A percentile compares a stretch with the other conserved stretches of the same genome.
Evolutionary conservation across 1,140 invertebrate species (phyloP).

Genomic region (Drosophila littoralis): DNA sequence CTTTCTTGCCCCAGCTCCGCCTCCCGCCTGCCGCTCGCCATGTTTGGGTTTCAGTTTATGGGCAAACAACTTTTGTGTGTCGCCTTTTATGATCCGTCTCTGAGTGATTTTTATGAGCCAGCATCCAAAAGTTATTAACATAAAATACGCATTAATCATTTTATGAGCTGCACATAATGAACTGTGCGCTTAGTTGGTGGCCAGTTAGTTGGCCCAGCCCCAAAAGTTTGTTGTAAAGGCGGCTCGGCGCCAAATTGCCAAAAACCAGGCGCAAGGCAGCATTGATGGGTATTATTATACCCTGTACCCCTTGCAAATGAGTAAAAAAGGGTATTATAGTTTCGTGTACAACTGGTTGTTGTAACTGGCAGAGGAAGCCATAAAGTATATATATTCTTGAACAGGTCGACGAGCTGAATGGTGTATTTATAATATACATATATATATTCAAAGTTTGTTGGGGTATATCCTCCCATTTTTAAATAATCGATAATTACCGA

Average conservation of each 20-base stretch:
- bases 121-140: slow-evolving; percentile 62
- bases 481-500: too few relatives aligned
- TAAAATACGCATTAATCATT: slow-evolving; percentile 80
- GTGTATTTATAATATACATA: too few relatives aligned
- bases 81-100: slow-evolving; percentile 66
- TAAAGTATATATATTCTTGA: too few relatives aligned
- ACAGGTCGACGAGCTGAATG: too few relatives aligned
- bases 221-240: slow-evolving; percentile 5
- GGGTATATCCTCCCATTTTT: too few relatives aligned
- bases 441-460: too few relatives aligned
- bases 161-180: slow-evolving; percentile 74
- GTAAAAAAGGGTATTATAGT: too few relatives aligned
- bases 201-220: slow-evolving; percentile 26
- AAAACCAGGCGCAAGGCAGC: slow-evolving; percentile 40
- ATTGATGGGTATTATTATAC: slow-evolving; percentile 22
- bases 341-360: too few relatives aligned
- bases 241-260: slow-evolving; percentile 32
- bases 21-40: slow-evolving; percentile 22
- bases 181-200: slow-evolving; percentile 52
- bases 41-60: slow-evolving; percentile 44
- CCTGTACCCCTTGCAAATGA: background rate
- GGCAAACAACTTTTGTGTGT: slow-evolving; percentile 56
- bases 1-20: slow-evolving; percentile 54
- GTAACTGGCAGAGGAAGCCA: too few relatives aligned
- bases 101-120: slow-evolving; percentile 47